phyloP scores from a whole-genome alignment of 2,888 invertebrate genomes.

The Acleris literana region DNA sequence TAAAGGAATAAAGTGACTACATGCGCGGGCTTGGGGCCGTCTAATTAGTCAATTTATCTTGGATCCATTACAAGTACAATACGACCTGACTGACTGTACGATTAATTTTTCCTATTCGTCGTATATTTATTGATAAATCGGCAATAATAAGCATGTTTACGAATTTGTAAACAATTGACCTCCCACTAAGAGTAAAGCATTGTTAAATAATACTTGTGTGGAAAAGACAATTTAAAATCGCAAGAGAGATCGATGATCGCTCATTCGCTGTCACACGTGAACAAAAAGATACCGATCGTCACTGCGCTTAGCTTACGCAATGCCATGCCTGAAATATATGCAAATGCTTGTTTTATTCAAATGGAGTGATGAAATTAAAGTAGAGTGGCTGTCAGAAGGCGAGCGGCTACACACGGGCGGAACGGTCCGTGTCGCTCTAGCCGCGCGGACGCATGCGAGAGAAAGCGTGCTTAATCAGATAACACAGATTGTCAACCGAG shows the following conservation, averaged over 20 bases:
- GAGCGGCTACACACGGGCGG: constrained; percentile 58
- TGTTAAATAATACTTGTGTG: background rate
- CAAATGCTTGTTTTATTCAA: constrained; percentile 76
- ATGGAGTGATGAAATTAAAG: constrained; percentile 78
- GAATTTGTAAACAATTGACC: constrained; percentile 10
- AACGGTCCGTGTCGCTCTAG: constrained; percentile 57
- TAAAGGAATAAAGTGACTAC: constrained; percentile 67
- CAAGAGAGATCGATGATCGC: constrained; percentile 54
- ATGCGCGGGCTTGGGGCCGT: constrained; percentile 52
- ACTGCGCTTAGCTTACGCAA: constrained; percentile 41
- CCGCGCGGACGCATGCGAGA: constrained; percentile 52
- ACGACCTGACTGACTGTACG: no score
- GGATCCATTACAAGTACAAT: constrained; percentile 40
- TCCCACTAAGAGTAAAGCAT: constrained; percentile 4
- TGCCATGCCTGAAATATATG: constrained; percentile 58
- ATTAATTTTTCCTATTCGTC: no score
- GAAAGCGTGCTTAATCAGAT: constrained; percentile 84
- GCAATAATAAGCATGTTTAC: no score
- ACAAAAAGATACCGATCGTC: constrained; percentile 59
- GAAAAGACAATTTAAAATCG: constrained; percentile 21
- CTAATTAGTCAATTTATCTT: constrained; percentile 67
- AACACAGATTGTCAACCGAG: constrained; percentile 82
- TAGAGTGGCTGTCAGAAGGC: constrained; percentile 66
- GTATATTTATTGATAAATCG: no score
- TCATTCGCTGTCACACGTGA: constrained; percentile 57